Percentiles rank a stretch among this genome's conserved stretches.
Evolutionary conservation across 2,797 vertebrate genomes (phyloP).

Genomic region (Acestrorhynchus altus): DNA sequence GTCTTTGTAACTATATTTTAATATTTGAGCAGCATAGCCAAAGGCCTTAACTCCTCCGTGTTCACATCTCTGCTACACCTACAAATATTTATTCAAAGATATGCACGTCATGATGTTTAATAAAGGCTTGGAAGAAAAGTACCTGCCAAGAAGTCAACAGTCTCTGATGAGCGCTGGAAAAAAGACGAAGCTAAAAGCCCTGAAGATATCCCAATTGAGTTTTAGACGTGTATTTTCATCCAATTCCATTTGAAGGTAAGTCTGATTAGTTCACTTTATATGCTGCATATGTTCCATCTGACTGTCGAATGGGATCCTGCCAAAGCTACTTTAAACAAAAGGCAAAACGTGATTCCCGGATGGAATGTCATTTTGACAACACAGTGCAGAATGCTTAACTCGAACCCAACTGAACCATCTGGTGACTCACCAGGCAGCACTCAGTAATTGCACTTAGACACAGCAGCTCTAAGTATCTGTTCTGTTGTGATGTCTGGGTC

Average conservation of each 20-base stretch:
- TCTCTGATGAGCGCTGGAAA: not conserved
- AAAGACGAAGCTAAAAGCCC: not conserved
- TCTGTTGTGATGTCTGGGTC: not conserved
- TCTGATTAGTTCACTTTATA: not conserved
- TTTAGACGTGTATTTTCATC: not conserved
- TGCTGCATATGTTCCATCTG: not conserved
- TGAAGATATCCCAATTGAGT: not conserved
- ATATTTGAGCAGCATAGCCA: slow-evolving; percentile 39
- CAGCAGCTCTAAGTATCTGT: not conserved
- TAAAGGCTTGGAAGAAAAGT: slow-evolving; percentile 38
- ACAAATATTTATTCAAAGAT: slow-evolving; percentile 40
- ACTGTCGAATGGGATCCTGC: not conserved
- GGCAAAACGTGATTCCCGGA: slow-evolving; percentile 6
- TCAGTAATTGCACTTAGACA: not conserved
- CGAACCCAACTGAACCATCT: not conserved
- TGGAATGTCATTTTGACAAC: slow-evolving; percentile 17
- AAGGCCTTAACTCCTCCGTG: slow-evolving; percentile 30
- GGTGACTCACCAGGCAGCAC: not conserved
- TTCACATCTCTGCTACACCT: slow-evolving; percentile 31
- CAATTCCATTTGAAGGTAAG: not conserved
- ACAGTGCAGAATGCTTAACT: not conserved
- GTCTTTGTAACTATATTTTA: slow-evolving; percentile 33
- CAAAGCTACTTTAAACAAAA: slow-evolving; percentile 11
- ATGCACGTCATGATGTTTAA: slow-evolving; percentile 43
- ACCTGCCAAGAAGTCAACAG: slow-evolving; percentile 32